Percentiles rank a stretch among this genome's conserved stretches.
Conservation (phyloP, 1,140 invertebrate genomes). For the Galleria mellonella region DNA sequence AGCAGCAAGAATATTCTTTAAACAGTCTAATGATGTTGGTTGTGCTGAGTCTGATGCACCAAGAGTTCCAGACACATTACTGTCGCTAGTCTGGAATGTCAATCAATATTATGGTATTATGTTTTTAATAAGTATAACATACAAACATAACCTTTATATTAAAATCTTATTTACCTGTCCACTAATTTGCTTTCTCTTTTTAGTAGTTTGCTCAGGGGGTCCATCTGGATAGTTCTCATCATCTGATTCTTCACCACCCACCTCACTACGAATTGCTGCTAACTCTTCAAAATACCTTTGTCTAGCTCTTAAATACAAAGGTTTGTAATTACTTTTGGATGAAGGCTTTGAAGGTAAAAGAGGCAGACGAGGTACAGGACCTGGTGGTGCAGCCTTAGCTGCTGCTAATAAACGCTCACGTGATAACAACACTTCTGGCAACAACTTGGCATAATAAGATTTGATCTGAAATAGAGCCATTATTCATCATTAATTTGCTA, state of each 20-base stretch:
- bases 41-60: conserved; percentile 38
- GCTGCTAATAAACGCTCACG: conserved; percentile 53
- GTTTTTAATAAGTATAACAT: neutral
- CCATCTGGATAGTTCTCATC: conserved; percentile 83
- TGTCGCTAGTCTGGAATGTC: conserved; percentile 39
- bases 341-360: conserved; percentile 45
- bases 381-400: conserved; percentile 49
- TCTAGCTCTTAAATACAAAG: conserved; percentile 49
- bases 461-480: conserved; percentile 41
- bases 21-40: conserved; percentile 46
- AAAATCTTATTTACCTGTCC: conserved; percentile 26
- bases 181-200: conserved; percentile 39
- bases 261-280: conserved; percentile 71
- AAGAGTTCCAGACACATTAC: conserved; percentile 53
- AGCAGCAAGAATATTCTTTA: conserved; percentile 54
- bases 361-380: conserved; percentile 39
- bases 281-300: conserved; percentile 75
- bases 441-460: conserved; percentile 62
- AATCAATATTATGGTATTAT: neutral
- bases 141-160: neutral
- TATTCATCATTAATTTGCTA: neutral
- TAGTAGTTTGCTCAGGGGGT: conserved; percentile 43
- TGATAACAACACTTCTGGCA: conserved; percentile 59
- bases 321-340: conserved; percentile 48
- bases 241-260: conserved; percentile 81